Conservation (phyloP, 2,797 vertebrate species). For the Bradypodion pumilum region DNA sequence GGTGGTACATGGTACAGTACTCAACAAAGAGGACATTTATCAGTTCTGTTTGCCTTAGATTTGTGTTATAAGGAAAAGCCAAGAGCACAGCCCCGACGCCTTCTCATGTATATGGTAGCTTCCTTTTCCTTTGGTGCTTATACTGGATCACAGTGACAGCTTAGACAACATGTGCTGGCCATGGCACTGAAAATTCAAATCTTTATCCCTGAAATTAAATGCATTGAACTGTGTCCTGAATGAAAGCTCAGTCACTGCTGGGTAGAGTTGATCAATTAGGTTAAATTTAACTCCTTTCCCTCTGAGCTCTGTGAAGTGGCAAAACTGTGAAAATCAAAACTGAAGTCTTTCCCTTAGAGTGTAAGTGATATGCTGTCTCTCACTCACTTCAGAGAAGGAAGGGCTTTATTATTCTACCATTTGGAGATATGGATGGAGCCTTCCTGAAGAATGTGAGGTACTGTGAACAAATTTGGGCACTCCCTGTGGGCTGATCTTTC, state of each 20-base stretch:
- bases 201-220: slow-evolving; percentile 15
- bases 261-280: background rate
- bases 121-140: background rate
- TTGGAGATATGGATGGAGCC: background rate
- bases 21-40: background rate
- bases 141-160: background rate
- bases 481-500: no score
- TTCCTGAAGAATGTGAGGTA: no score
- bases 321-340: background rate
- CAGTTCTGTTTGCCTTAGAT: background rate
- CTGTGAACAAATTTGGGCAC: no score
- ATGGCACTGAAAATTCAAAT: slow-evolving; percentile 5
- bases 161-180: background rate
- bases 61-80: background rate
- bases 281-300: background rate
- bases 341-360: background rate
- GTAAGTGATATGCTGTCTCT: background rate
- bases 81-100: background rate
- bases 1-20: background rate
- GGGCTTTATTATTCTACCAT: background rate
- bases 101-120: background rate
- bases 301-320: background rate
- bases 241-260: background rate
- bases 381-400: background rate
- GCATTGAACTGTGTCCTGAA: slow-evolving; percentile 1